Base-by-base conservation (phyloP, 2,797 vertebrate species). In the Intellagama lesueurii region DNA sequence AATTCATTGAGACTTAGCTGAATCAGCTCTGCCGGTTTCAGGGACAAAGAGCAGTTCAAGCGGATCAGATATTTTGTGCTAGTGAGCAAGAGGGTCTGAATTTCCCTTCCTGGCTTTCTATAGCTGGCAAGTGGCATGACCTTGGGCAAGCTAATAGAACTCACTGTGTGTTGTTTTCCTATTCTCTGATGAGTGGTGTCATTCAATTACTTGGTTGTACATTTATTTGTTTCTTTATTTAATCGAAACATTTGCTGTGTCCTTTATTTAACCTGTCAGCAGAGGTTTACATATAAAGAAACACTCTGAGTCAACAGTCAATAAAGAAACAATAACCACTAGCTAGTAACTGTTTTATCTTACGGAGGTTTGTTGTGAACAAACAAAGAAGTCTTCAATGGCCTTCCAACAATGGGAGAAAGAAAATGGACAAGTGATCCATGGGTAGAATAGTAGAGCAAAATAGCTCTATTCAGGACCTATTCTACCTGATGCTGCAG, bases 1-100 rank as follows among this genome's bases (percentile, higher is more conserved):
- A 77, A 90, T 86, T 82, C 70, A 86, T 90, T 79, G 76, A 44
- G 32, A 56, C 80, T 82, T 82, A 52, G 89, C 70, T 90, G 78
- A 86, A 82, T 86, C 84, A 82, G 78, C 84, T 76, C 24, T 40
- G 7, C 84, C 56, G 26, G 17, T 69, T 86, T 90, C n/a, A 76
- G 78, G 89, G 70, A 86, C 84, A 86, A 86, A 90, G 70, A 81
- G 3, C 78, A 77, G 17, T 86, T 68, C 26, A 70, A 69, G 14
- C 64, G 32, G 47, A 69, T 75, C 47, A 16, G n/a, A 40, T 68
- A 30, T 82, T 82, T 47, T 86, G 11, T 30, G 35, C 70, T 24
- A 81, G 44, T 76, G 73, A 70, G 26, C n/a, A 82, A 68, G 56
- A 56, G 52, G 28, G 60, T 68, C 12, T 40, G 24, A 81, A 19